These are phyloP conservation scores for Mormyrops boulengeri DNA, from an alignment of 2,797 vertebrate species.

Conservation along the genomic window DNA sequence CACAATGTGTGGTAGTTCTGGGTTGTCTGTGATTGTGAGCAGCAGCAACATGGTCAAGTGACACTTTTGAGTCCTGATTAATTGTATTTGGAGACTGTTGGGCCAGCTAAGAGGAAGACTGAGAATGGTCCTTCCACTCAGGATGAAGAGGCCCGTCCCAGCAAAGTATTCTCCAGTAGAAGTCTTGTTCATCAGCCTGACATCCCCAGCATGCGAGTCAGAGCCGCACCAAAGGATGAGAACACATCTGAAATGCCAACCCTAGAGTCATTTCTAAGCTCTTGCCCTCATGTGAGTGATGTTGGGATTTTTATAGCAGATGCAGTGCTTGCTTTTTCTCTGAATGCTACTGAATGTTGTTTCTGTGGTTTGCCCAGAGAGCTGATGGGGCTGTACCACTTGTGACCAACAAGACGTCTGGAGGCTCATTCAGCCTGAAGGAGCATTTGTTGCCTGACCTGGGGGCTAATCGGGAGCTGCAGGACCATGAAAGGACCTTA, in stretches of 20 bases:
- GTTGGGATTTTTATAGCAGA: background rate
- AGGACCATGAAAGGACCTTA: slow-evolving; percentile 54
- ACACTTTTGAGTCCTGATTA: background rate
- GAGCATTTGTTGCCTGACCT: slow-evolving; percentile 18
- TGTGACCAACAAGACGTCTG: background rate
- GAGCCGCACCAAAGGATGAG: slow-evolving; percentile 29
- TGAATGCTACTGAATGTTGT: background rate
- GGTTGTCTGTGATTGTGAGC: background rate
- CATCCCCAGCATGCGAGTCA: slow-evolving; percentile 28
- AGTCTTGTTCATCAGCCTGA: slow-evolving; percentile 13
- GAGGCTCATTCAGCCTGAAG: background rate
- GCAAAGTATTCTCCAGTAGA: slow-evolving; percentile 19
- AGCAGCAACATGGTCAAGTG: background rate
- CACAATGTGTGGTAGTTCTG: background rate
- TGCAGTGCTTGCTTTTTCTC: background rate
- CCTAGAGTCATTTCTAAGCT: slow-evolving; percentile 51
- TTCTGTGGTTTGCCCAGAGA: background rate
- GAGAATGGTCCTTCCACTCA: background rate
- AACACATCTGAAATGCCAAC: slow-evolving; percentile 53
- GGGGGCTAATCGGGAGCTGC: slow-evolving; percentile 41
- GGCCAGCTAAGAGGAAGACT: background rate
- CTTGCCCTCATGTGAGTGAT: slow-evolving; percentile 43
- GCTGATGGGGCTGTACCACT: background rate
- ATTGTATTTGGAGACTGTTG: slow-evolving; percentile 2
- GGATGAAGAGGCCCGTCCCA: slow-evolving; percentile 7